A percentile compares a stretch with the other conserved stretches of the same genome.
Evolutionary conservation across 2,888 invertebrate species (phyloP).

Genomic region (Sphaerophoria taeniata): DNA sequence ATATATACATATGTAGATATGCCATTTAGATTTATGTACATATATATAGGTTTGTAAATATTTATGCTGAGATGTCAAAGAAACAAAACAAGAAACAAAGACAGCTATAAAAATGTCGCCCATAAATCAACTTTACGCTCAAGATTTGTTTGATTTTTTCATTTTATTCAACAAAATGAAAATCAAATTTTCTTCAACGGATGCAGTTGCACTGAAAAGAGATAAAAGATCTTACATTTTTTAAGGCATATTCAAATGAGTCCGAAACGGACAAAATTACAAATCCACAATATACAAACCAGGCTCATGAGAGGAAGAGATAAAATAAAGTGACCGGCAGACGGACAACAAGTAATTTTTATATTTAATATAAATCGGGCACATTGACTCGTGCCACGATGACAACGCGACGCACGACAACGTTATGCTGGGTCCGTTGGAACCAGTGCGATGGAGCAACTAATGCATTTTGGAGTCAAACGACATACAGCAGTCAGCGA

Average conservation of each 20-base stretch:
- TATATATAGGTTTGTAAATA: too few relatives aligned
- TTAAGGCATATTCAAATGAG: conserved; percentile 43
- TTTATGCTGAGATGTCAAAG: too few relatives aligned
- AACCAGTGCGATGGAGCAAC: conserved; percentile 48
- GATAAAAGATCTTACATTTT: conserved; percentile 5
- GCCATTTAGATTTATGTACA: too few relatives aligned
- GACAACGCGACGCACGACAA: neutral
- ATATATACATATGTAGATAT: too few relatives aligned
- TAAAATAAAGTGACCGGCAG: conserved; percentile 31
- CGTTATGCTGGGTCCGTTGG: too few relatives aligned
- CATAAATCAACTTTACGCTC: conserved; percentile 66
- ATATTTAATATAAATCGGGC: conserved; percentile 63
- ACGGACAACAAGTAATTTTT: conserved; percentile 57
- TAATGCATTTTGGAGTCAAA: conserved; percentile 70
- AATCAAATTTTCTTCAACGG: conserved; percentile 63
- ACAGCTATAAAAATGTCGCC: conserved; percentile 64
- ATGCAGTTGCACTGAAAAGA: conserved; percentile 58
- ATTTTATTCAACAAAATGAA: conserved; percentile 64
- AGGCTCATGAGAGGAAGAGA: conserved; percentile 4
- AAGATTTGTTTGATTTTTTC: conserved; percentile 68
- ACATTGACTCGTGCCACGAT: conserved; percentile 69
- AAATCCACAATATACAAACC: conserved; percentile 8
- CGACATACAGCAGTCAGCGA: conserved; percentile 63
- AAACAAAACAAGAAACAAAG: neutral
- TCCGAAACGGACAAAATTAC: conserved; percentile 39